These are phyloP conservation scores for Thaumatotibia leucotreta DNA, from an alignment of 1,140 invertebrate genomes.

Conservation along the genomic window DNA sequence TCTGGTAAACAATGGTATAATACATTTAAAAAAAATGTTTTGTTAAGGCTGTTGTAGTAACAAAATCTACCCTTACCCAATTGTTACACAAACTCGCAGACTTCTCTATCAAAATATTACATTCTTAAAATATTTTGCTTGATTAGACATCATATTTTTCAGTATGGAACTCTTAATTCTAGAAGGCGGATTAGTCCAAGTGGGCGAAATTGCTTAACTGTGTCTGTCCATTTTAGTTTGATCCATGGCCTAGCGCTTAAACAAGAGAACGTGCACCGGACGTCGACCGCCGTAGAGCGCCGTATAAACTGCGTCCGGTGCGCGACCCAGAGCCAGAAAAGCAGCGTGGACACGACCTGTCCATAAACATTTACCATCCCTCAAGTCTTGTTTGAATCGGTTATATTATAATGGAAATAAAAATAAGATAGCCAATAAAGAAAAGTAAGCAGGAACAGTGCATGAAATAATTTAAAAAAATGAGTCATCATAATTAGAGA, in stretches of 20 bases:
- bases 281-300: not conserved
- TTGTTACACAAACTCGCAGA: not conserved
- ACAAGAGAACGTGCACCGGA: not conserved
- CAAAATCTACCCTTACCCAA: not conserved
- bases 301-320: not conserved
- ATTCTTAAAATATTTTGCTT: not conserved
- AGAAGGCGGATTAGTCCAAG: constrained; percentile 68
- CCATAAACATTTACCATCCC: not conserved
- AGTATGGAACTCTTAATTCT: constrained; percentile 52
- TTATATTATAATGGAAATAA: not conserved
- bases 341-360: not conserved
- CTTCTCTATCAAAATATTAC: constrained; percentile 12
- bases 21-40: not conserved
- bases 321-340: not conserved
- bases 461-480: no score
- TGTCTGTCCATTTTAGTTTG: constrained; percentile 20
- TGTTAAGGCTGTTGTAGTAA: not conserved
- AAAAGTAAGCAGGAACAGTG: no score
- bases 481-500: no score
- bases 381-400: no score
- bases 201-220: constrained; percentile 46
- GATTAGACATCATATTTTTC: not conserved
- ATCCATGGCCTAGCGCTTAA: not conserved
- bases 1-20: not conserved
- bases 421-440: not conserved